These are phyloP conservation scores for Teleopsis dalmanni DNA, from an alignment of 1,140 invertebrate genomes.

Conservation along the genomic window DNA sequence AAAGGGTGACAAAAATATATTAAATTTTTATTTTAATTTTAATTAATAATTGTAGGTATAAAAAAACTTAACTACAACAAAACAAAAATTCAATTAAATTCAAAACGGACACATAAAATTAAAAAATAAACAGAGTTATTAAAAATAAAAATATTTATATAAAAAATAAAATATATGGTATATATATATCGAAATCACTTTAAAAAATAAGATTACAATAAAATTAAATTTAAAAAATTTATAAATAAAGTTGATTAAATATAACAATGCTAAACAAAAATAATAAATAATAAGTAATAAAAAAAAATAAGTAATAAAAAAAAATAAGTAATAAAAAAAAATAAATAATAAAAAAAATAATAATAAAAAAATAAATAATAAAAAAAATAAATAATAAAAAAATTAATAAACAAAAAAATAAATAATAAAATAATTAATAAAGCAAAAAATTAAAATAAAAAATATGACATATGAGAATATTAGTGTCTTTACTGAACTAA, in stretches of 20 bases:
- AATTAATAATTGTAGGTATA: too few relatives aligned
- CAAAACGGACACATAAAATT: neutral
- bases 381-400: neutral
- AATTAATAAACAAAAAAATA: neutral
- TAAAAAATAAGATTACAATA: neutral
- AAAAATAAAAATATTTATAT: neutral
- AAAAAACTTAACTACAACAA: too few relatives aligned
- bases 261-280: neutral
- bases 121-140: neutral
- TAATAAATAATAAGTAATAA: neutral
- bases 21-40: too few relatives aligned
- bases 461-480: too few relatives aligned
- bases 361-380: neutral
- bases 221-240: neutral
- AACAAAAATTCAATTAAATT: too few relatives aligned
- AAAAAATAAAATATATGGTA: neutral
- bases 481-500: too few relatives aligned
- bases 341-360: neutral
- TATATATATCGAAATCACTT: neutral
- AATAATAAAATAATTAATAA: neutral
- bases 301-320: neutral
- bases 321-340: neutral
- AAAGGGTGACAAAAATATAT: too few relatives aligned
- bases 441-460: neutral
- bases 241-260: neutral